phyloP scores from a whole-genome alignment of 2,113 vertebrate genomes.

The Hylia prasina region DNA sequence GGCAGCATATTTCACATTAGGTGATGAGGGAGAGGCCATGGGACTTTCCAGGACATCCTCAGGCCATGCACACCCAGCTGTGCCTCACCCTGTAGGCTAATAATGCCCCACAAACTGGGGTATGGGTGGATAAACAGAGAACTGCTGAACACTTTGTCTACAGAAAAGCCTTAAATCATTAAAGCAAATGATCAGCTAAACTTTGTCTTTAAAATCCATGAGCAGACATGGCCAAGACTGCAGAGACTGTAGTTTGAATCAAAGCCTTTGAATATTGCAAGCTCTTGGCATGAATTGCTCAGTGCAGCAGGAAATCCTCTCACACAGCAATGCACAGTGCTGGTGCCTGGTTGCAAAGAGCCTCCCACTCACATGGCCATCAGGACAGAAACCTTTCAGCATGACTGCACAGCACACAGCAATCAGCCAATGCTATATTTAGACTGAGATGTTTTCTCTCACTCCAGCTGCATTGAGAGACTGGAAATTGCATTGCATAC shows the following conservation, averaged over 20 bases:
- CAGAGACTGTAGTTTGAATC: not conserved
- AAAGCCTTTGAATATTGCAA: not conserved
- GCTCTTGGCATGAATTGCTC: not conserved
- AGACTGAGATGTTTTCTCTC: not conserved
- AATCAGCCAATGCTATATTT: not conserved
- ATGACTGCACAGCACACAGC: not conserved
- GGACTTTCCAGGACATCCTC: not conserved
- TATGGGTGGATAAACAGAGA: not conserved
- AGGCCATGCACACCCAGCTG: not conserved
- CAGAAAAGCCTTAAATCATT: not conserved
- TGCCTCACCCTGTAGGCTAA: not conserved
- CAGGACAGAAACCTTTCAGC: not conserved
- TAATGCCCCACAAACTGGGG: not conserved
- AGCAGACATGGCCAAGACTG: not conserved
- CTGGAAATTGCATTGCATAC: not conserved
- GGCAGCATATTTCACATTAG: not conserved
- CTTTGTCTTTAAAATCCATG: not conserved
- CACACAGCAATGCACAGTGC: not conserved
- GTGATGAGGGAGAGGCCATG: not conserved
- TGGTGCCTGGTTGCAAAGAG: not conserved
- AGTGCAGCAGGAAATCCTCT: not conserved
- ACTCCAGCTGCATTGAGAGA: not conserved
- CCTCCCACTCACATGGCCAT: not conserved
- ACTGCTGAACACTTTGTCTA: not conserved
- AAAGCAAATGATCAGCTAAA: not conserved